Base-by-base conservation (phyloP, 2,888 invertebrate species). In the Scaptomyza cyrtandrae region DNA sequence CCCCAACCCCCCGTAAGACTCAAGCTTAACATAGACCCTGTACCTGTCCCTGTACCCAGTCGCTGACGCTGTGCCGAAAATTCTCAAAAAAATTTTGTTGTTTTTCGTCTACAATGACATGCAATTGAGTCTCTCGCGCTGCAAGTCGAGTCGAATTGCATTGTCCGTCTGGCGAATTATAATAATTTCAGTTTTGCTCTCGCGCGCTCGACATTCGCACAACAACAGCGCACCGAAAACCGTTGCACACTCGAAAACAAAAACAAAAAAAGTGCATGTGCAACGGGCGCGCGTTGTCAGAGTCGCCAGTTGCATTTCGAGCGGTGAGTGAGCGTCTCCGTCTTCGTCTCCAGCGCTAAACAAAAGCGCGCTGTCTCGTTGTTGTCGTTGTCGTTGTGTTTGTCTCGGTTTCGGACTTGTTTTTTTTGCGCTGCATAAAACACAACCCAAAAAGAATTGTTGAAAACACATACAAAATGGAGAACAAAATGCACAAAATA, bases 191-290 rank as follows among this genome's bases (percentile, higher is more conserved):
- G 56, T 71, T 58, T 72, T 57, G 66, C 73, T 73, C 78, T 78
- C 77, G 77, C 75, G 77, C 73, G 77, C 73, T 78, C 80, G 76
- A 83, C 78, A 87, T 72, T 87, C 81, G 76, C 80, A 86, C 80
- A 87, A 75, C 76, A 45, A 39, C 39, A 39, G 65, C 65, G 57
- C 48, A 66, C 55, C 71, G n/a, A 62, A 70, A 71, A 74, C 39
- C 52, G 73, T 66, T 49, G 66, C 58, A 72, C 46, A 70, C 61
- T 54, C 57, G 54, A 69, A 61, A 49, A 48, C 62, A 70, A 78
- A 27, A 54, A 57, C n/a, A 69, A 60, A 53, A 63, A 89, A 90
- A 90, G 79, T 89, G 89, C 90, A 90, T 90, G 89, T 90, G 89
- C 89, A 90, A 89, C 88, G 90, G 80, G 77, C 75, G 79, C 81